These are phyloP conservation scores for Uloborus diversus DNA, from an alignment of 1,140 invertebrate species.

Conservation along the genomic window DNA sequence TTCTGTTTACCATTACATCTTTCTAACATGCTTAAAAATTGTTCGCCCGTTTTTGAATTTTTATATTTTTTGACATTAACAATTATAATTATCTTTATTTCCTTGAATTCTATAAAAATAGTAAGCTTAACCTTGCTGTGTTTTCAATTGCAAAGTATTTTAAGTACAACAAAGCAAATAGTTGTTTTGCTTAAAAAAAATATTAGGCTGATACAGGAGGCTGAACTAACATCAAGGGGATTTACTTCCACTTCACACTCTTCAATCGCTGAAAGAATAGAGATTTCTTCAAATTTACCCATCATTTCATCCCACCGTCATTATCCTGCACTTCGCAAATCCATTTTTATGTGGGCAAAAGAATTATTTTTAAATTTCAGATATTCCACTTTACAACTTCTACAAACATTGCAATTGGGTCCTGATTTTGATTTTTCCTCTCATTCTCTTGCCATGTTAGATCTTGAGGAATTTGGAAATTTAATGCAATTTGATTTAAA, in stretches of 20 bases:
- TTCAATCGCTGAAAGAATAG: constrained; percentile 13
- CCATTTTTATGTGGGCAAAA: constrained; percentile 30
- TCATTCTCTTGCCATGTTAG: constrained; percentile 17
- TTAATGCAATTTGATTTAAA: constrained; percentile 25
- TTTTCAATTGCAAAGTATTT: not conserved
- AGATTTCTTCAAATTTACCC: constrained; percentile 17
- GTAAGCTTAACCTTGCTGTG: not conserved
- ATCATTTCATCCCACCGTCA: constrained; percentile 5
- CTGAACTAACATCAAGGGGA: constrained; percentile 35
- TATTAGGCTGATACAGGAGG: constrained; percentile 37
- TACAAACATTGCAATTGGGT: not conserved
- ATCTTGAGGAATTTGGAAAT: constrained; percentile 34
- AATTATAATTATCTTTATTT: not conserved
- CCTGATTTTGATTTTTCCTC: constrained; percentile 3
- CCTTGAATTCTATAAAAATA: not conserved
- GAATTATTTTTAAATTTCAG: constrained; percentile 7
- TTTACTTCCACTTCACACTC: constrained; percentile 22
- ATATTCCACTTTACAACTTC: not conserved
- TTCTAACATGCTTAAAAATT: not conserved
- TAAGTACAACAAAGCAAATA: not conserved
- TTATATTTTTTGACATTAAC: not conserved
- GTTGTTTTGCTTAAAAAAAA: not conserved
- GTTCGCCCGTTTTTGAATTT: not conserved
- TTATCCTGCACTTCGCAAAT: constrained; percentile 12
- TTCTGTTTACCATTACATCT: not conserved